Conservation (phyloP, 2,888 invertebrate species). For the Melieria picta region DNA sequence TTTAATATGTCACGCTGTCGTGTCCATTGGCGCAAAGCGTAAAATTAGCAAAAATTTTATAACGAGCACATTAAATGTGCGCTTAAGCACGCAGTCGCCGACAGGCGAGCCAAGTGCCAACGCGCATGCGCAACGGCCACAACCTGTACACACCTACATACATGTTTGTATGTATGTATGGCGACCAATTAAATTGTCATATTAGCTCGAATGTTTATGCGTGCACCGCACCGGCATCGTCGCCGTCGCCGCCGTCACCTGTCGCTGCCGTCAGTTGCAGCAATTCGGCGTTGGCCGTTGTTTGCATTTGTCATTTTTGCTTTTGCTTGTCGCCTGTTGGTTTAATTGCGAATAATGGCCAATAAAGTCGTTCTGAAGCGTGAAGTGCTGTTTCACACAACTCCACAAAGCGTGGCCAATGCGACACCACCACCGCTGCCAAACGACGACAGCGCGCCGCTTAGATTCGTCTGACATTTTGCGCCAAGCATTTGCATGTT, state of each 20-base stretch:
- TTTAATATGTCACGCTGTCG: neutral
- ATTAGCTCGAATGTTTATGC: conserved; percentile 36
- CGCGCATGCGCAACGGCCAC: neutral
- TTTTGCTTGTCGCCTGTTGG: conserved; percentile 15
- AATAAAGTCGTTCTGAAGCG: conserved; percentile 43
- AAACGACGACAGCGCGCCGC: neutral
- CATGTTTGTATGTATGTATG: conserved; percentile 38
- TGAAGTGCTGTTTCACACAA: conserved; percentile 52
- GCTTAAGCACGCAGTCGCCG: conserved; percentile 16
- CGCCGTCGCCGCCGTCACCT: neutral
- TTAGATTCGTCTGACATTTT: neutral
- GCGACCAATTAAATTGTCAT: conserved; percentile 60
- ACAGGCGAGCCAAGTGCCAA: conserved; percentile 21
- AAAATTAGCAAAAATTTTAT: conserved; percentile 29
- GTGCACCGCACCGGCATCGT: neutral
- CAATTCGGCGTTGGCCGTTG: neutral
- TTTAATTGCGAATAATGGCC: conserved; percentile 43
- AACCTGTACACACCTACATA: no score
- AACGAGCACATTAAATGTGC: conserved; percentile 7
- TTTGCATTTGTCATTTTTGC: neutral
- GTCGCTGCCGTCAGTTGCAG: neutral
- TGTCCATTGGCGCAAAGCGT: conserved; percentile 5
- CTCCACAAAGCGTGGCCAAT: neutral
- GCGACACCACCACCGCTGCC: conserved; percentile 7
- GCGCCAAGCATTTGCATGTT: neutral